These are phyloP conservation scores for Arrhamphus sclerolepis DNA, from an alignment of 2,797 vertebrate species.

Conservation along the genomic window DNA sequence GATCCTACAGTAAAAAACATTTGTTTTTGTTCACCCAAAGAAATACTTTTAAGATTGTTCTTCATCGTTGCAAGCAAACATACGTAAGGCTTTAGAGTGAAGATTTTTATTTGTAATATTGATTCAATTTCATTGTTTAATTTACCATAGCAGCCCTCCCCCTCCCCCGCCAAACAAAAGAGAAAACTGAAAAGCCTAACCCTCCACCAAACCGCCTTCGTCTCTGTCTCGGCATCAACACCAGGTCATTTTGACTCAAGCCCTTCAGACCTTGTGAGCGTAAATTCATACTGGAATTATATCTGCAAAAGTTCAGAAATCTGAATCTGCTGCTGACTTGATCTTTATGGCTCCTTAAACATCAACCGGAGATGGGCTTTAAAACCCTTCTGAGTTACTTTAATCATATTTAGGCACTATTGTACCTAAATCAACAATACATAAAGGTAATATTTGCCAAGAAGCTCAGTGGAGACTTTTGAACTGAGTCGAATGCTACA, in stretches of 20 bases:
- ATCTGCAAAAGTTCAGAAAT: conserved; percentile 15
- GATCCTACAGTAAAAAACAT: conserved; percentile 46
- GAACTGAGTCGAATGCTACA: conserved; percentile 13
- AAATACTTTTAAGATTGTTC: conserved; percentile 47
- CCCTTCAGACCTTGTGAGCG: too few relatives aligned
- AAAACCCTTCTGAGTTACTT: conserved; percentile 29
- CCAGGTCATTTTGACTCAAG: too few relatives aligned
- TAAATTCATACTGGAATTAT: background rate
- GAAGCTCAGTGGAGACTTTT: conserved; percentile 8
- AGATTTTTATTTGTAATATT: conserved; percentile 35
- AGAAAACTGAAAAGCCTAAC: too few relatives aligned
- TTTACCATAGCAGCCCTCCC: conserved; percentile 18
- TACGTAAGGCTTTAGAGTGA: conserved; percentile 73
- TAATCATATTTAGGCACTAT: background rate
- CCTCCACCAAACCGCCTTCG: too few relatives aligned
- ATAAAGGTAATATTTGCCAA: conserved; percentile 3
- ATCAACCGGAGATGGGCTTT: conserved; percentile 1
- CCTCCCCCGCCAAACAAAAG: conserved; percentile 38
- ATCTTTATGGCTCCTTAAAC: background rate
- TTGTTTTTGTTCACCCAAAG: conserved; percentile 17
- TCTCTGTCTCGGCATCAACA: too few relatives aligned
- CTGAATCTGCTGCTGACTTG: background rate
- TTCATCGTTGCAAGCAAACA: conserved; percentile 62
- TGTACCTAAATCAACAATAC: conserved; percentile 8
- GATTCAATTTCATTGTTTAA: conserved; percentile 25